phyloP scores from a whole-genome alignment of 2,888 invertebrate genomes.

The Cosmia pyralina region DNA sequence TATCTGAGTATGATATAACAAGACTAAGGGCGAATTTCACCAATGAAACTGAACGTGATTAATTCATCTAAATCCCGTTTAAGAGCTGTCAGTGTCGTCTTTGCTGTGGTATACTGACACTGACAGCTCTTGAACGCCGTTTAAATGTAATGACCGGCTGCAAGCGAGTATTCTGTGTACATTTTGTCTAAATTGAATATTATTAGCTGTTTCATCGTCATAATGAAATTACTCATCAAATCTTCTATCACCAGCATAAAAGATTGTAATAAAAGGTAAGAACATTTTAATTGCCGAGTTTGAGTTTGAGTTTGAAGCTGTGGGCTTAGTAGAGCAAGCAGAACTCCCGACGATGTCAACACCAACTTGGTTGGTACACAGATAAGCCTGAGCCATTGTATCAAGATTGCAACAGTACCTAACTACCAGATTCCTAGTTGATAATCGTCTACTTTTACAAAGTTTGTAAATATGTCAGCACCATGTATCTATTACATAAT shows the following conservation, averaged over 20 bases:
- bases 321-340: conserved; percentile 30
- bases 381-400: conserved; percentile 43
- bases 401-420: conserved; percentile 38
- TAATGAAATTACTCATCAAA: background rate
- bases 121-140: too few relatives aligned
- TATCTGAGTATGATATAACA: background rate
- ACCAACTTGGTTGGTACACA: conserved; percentile 49
- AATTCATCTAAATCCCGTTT: too few relatives aligned
- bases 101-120: too few relatives aligned
- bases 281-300: conserved; percentile 56
- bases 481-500: too few relatives aligned
- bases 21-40: background rate
- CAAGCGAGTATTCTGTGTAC: background rate
- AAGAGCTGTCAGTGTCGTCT: too few relatives aligned
- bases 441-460: conserved; percentile 25
- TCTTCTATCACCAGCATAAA: background rate
- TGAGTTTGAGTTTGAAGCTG: conserved; percentile 42
- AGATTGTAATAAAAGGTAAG: conserved; percentile 22
- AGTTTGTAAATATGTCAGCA: too few relatives aligned
- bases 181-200: background rate
- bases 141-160: too few relatives aligned
- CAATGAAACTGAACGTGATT: too few relatives aligned
- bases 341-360: conserved; percentile 56
- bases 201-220: background rate
- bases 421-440: conserved; percentile 26